These are phyloP conservation scores for Neogobius melanostomus DNA, from an alignment of 2,113 vertebrate species.

Conservation along the genomic window DNA sequence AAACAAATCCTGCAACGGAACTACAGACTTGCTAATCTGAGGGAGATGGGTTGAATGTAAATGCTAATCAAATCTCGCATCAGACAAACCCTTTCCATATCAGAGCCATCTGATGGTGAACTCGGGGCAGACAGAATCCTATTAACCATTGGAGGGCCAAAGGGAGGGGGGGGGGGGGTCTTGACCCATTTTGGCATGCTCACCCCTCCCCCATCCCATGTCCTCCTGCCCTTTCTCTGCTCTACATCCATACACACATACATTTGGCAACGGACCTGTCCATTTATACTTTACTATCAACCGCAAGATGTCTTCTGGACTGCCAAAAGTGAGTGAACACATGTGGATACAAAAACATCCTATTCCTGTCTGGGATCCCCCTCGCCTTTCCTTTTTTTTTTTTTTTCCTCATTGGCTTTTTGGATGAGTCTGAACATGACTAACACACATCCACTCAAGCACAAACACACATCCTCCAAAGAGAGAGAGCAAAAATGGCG, in stretches of 20 bases:
- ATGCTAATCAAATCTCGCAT: slow-evolving; percentile 48
- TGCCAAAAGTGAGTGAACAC: slow-evolving; percentile 67
- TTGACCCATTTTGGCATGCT: slow-evolving; percentile 63
- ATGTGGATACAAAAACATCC: slow-evolving; percentile 71
- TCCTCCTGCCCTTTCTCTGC: slow-evolving; percentile 41
- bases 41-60: slow-evolving; percentile 37
- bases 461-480: slow-evolving; percentile 37
- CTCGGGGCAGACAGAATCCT: slow-evolving; percentile 70
- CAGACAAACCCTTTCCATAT: slow-evolving; percentile 44
- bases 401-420: slow-evolving; percentile 56
- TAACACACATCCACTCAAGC: slow-evolving; percentile 51
- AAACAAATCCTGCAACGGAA: not conserved
- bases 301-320: slow-evolving; percentile 36
- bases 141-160: slow-evolving; percentile 51
- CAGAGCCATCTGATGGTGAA: slow-evolving; percentile 46
- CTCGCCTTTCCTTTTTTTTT: slow-evolving; percentile 58
- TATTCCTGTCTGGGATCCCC: slow-evolving; percentile 72
- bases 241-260: slow-evolving; percentile 38
- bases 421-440: slow-evolving; percentile 71
- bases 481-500: slow-evolving; percentile 34
- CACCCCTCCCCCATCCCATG: slow-evolving; percentile 47
- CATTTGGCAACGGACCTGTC: slow-evolving; percentile 41
- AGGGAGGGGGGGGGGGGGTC: slow-evolving; percentile 46
- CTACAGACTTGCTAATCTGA: slow-evolving; percentile 7
- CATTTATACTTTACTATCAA: slow-evolving; percentile 68